Conservation (phyloP, 2,888 invertebrate species). For the Xestia rhomboidea region DNA sequence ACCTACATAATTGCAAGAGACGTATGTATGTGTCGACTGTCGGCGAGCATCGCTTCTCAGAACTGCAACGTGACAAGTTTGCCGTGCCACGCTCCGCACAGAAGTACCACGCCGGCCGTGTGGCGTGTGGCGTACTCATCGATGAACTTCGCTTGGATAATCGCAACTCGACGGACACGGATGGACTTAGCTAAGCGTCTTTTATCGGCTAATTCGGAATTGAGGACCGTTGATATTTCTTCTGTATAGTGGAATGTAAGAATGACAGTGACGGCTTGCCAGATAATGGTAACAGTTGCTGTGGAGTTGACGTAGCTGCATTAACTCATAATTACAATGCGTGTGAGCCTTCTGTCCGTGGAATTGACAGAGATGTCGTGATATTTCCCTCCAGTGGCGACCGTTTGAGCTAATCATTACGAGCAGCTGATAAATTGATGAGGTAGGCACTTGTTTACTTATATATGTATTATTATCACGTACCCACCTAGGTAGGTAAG, state of each 20-base stretch:
- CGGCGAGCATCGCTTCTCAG: constrained; percentile 11
- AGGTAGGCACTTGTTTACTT: constrained; percentile 23
- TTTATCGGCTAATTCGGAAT: neutral
- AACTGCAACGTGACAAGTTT: constrained; percentile 29
- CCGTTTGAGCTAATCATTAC: constrained; percentile 11
- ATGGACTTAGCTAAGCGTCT: neutral
- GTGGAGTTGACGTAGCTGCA: neutral
- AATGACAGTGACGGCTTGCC: neutral
- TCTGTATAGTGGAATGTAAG: neutral
- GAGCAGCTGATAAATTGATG: constrained; percentile 30
- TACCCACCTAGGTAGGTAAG: constrained; percentile 1
- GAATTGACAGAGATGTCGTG: neutral
- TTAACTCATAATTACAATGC: no score
- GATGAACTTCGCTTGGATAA: neutral
- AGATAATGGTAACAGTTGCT: neutral
- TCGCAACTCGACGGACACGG: neutral
- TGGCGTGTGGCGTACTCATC: neutral
- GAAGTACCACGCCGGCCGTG: neutral
- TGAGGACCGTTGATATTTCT: neutral
- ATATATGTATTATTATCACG: constrained; percentile 8
- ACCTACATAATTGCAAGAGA: constrained; percentile 8
- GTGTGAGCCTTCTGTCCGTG: constrained; percentile 6
- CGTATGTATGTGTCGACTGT: neutral
- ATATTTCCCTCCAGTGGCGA: neutral
- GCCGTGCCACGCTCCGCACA: neutral